A percentile compares a stretch with the other conserved stretches of the same genome.
phyloP scores from a whole-genome alignment of 1,140 invertebrate genomes.

The Cotesia vestalis region DNA sequence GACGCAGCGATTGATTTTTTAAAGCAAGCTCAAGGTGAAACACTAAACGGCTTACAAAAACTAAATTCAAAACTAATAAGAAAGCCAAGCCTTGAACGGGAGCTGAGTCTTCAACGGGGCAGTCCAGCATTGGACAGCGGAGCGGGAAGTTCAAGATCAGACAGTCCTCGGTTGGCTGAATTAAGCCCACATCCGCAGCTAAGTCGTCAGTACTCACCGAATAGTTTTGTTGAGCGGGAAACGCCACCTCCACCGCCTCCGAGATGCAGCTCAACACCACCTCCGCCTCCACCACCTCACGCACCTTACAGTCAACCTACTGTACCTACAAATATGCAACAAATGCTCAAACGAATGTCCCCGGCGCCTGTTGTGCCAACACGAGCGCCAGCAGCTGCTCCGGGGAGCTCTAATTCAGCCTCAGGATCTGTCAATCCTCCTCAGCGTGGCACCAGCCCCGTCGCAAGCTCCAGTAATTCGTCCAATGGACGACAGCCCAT shows the following conservation, averaged over 20 bases:
- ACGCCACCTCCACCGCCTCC: conserved; percentile 79
- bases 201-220: conserved; percentile 66
- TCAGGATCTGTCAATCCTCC: conserved; percentile 62
- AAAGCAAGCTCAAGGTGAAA: conserved; percentile 72
- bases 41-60: conserved; percentile 69
- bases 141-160: conserved; percentile 86
- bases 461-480: conserved; percentile 66
- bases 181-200: conserved; percentile 68
- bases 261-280: conserved; percentile 71
- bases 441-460: conserved; percentile 81
- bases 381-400: conserved; percentile 68
- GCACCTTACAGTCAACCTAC: conserved; percentile 62
- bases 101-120: conserved; percentile 76
- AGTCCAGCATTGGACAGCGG: conserved; percentile 88
- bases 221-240: conserved; percentile 67
- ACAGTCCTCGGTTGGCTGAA: conserved; percentile 76
- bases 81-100: conserved; percentile 86
- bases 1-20: conserved; percentile 77
- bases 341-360: conserved; percentile 86
- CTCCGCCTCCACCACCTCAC: conserved; percentile 77
- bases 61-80: conserved; percentile 81
- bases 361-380: conserved; percentile 75
- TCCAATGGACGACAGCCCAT: conserved; percentile 73
- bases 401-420: conserved; percentile 54
- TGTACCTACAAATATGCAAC: conserved; percentile 77